A percentile compares a stretch with the other conserved stretches of the same genome.
phyloP scores from a whole-genome alignment of 2,113 vertebrate species.

The Lepus americanus region DNA sequence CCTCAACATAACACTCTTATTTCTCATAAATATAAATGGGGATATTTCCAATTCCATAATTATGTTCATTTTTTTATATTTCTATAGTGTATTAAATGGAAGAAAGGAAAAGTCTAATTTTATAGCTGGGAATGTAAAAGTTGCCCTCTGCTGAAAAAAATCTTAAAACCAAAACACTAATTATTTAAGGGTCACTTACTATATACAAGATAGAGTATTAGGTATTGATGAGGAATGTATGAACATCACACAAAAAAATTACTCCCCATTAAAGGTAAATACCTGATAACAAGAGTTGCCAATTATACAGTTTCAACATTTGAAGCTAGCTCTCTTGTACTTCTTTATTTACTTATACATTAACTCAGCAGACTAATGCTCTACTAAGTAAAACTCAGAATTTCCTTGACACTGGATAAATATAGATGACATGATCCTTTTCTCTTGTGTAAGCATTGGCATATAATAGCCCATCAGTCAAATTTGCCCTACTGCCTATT shows the following conservation, averaged over 20 bases:
- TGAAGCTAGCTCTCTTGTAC: not conserved
- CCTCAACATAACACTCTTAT: not conserved
- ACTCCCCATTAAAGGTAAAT: conserved; percentile 1
- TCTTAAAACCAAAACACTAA: conserved; percentile 21
- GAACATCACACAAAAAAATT: not conserved
- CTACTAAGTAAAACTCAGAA: not conserved
- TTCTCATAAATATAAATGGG: conserved; percentile 8
- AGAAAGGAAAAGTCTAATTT: conserved; percentile 40
- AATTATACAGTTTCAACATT: not conserved
- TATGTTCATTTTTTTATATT: conserved; percentile 4
- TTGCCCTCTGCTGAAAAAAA: not conserved
- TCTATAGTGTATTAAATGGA: conserved; percentile 1
- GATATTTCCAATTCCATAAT: not conserved
- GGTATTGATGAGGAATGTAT: not conserved
- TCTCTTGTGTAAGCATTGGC: not conserved
- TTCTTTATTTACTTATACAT: not conserved
- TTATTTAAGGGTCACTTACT: not conserved
- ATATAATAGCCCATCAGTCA: not conserved
- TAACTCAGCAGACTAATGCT: not conserved
- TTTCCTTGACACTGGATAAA: not conserved
- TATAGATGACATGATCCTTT: not conserved
- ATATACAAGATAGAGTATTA: not conserved
- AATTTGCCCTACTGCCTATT: not conserved
- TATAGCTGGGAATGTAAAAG: conserved; percentile 21
- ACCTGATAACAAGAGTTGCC: not conserved